Base-by-base conservation (phyloP, 2,797 vertebrate species). In the Geotrypetes seraphini region DNA sequence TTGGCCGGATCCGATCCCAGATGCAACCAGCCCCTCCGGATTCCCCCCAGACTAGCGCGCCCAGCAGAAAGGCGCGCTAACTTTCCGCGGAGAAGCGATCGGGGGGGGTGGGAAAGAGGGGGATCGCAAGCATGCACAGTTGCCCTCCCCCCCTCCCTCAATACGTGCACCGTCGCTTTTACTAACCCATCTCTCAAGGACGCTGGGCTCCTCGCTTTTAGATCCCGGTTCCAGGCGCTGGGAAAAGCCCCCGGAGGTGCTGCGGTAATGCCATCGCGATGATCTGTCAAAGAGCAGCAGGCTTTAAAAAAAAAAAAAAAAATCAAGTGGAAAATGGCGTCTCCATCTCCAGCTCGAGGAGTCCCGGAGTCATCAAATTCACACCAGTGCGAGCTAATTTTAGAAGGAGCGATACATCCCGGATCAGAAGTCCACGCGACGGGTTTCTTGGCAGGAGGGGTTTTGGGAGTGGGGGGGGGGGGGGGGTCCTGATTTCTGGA, bases 251-350 rank as follows among this genome's bases (percentile, higher is more conserved):
- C 74, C 72, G 28, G 40, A 65, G 67, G 66, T 57, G 57, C 52
- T 50, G 67, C 63, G 46, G 51, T 52, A 66, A 66, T 73, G 59
- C 67, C 65, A 66, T 69, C 54, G 69, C 51, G 60, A 42, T 42
- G 64, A 75, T 75, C 71, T 77, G 69, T 71, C 66, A 75, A 50
- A 58, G 61, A 15, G 53, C 7, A 6, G 17, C 25, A 30, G 13
- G 50, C 54, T 59, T 57, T 49, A 38, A 48, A 66, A 38, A 48
- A 57, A 57, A 56, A 25, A 51, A 59, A 50, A 48, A 43, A 46
- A 64, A 60, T 55, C 60, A 48, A 50, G 63, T 57, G 68, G 62
- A 63, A 73, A 69, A 78, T 79, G 72, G 72, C 76, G 72, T 60
- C 73, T 69, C 57, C 65, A 8, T 43, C 43, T 38, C 33, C 54